These are phyloP conservation scores for Drosophila azteca DNA, from an alignment of 1,140 invertebrate genomes.

Conservation along the genomic window DNA sequence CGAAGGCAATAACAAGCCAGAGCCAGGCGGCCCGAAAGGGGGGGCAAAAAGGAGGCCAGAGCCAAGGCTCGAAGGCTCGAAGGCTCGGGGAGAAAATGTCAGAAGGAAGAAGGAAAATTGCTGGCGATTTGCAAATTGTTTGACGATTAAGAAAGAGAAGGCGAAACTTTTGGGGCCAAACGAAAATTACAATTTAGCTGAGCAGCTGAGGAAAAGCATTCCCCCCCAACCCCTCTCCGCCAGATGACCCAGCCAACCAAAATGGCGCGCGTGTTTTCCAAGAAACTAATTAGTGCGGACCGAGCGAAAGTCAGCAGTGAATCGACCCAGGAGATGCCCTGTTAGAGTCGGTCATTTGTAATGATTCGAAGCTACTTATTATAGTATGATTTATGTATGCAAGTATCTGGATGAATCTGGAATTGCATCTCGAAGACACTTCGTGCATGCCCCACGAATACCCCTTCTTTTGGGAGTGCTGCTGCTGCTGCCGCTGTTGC, in stretches of 20 bases:
- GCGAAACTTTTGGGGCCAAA: conserved; percentile 50
- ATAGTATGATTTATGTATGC: no score
- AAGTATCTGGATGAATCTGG: no score
- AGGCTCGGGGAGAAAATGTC: conserved; percentile 10
- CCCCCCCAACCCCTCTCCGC: neutral
- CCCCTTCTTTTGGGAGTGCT: conserved; percentile 17
- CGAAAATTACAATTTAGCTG: conserved; percentile 57
- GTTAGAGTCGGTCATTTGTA: no score
- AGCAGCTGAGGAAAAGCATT: conserved; percentile 7
- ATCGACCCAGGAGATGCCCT: no score
- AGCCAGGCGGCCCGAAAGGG: neutral
- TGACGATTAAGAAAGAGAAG: conserved; percentile 79
- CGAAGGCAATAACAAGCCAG: conserved; percentile 47
- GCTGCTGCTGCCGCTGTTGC: conserved; percentile 5
- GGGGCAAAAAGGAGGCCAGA: neutral
- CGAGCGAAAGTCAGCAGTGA: neutral
- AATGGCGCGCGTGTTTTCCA: conserved; percentile 74
- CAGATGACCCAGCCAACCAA: conserved; percentile 14
- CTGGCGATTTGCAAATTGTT: conserved; percentile 76
- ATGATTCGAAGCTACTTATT: no score
- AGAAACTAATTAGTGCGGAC: conserved; percentile 70
- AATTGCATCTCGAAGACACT: neutral
- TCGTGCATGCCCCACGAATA: neutral
- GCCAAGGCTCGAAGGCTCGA: no score
- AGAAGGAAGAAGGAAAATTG: conserved; percentile 54